Conservation (phyloP, 1,140 invertebrate species). For the Ceratina australensis region DNA sequence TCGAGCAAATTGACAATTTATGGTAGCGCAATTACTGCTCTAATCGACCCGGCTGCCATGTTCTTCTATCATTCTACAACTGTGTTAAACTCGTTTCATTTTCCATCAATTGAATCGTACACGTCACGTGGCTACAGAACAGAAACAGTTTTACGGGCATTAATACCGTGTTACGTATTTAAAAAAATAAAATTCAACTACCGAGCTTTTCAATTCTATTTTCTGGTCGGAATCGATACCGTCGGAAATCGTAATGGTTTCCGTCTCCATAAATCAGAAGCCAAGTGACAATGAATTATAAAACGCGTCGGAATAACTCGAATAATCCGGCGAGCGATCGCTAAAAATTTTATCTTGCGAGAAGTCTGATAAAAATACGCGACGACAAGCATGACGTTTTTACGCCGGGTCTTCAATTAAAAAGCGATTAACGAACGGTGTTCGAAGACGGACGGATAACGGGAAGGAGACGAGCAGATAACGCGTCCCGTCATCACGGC, state of each 20-base stretch:
- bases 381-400: not conserved
- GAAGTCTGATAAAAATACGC: not conserved
- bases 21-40: constrained; percentile 13
- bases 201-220: too few relatives aligned
- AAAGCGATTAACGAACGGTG: not conserved
- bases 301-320: too few relatives aligned
- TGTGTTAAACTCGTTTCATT: not conserved
- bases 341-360: too few relatives aligned
- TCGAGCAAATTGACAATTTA: constrained; percentile 35
- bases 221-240: too few relatives aligned
- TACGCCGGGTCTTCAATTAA: not conserved
- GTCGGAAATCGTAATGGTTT: too few relatives aligned
- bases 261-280: too few relatives aligned
- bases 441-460: not conserved
- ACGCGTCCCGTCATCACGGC: constrained; percentile 53
- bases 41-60: constrained; percentile 11
- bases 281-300: too few relatives aligned
- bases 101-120: not conserved
- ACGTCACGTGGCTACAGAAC: too few relatives aligned
- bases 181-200: too few relatives aligned
- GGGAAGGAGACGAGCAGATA: not conserved
- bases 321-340: too few relatives aligned
- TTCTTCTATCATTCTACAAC: not conserved
- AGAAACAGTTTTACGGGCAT: too few relatives aligned
- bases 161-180: too few relatives aligned